Evolutionary conservation across 2,888 invertebrate species (phyloP).

Genomic region (Oxyteleia sp.): DNA sequence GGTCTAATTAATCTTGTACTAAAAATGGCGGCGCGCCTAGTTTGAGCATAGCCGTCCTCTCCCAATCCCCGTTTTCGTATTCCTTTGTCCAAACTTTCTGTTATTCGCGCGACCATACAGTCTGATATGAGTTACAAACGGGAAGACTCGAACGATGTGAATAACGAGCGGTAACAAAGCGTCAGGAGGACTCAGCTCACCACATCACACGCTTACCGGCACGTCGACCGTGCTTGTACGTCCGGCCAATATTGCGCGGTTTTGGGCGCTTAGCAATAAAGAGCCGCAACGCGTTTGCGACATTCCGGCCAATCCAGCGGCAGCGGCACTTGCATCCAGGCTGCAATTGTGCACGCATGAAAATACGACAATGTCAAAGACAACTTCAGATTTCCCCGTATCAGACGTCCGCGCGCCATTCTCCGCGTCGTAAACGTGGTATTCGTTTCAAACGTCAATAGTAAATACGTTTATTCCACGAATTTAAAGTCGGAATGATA

Average conservation of each 20-base stretch:
- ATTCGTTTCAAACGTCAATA: slow-evolving; percentile 31
- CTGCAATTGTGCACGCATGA: slow-evolving; percentile 62
- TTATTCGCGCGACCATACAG: slow-evolving; percentile 60
- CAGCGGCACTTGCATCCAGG: slow-evolving; percentile 34
- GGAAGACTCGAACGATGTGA: slow-evolving; percentile 80
- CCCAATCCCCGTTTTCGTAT: slow-evolving; percentile 50
- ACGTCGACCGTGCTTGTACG: slow-evolving; percentile 74
- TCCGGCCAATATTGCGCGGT: slow-evolving; percentile 83
- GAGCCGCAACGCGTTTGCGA: slow-evolving; percentile 77
- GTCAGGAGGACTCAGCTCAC: slow-evolving; percentile 75
- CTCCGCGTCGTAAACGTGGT: neutral
- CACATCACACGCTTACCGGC: slow-evolving; percentile 80
- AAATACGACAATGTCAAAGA: slow-evolving; percentile 62
- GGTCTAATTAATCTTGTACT: slow-evolving; percentile 38
- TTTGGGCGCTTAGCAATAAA: slow-evolving; percentile 83
- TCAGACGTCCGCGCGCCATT: slow-evolving; percentile 24
- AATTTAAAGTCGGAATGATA: slow-evolving; percentile 20
- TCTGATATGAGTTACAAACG: slow-evolving; percentile 70
- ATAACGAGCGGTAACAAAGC: slow-evolving; percentile 79
- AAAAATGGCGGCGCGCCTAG: slow-evolving; percentile 40
- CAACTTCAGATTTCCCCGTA: slow-evolving; percentile 58
- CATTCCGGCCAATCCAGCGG: slow-evolving; percentile 64
- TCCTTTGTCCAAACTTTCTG: slow-evolving; percentile 68
- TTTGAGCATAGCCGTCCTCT: slow-evolving; percentile 22
- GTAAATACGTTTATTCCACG: slow-evolving; percentile 22